Percentiles rank a stretch among this genome's conserved stretches.
These are phyloP conservation scores for Drosophila busckii DNA, from an alignment of 1,140 invertebrate genomes.

Conservation along the genomic window DNA sequence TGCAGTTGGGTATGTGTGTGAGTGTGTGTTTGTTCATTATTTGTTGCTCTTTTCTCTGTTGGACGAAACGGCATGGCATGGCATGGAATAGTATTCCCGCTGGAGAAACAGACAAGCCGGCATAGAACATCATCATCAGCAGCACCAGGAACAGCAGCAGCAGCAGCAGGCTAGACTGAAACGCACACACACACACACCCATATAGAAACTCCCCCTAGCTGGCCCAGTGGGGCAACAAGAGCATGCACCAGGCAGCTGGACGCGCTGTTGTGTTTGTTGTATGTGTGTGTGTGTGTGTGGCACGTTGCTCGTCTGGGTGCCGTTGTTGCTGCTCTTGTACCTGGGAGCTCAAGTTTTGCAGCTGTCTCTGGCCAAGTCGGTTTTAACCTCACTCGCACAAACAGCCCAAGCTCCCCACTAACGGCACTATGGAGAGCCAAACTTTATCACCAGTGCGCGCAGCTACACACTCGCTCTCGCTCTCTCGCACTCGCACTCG, in stretches of 20 bases:
- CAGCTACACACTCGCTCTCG: conserved; percentile 18
- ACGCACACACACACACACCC: neutral
- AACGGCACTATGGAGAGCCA: conserved; percentile 70
- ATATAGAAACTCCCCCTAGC: too few species aligned
- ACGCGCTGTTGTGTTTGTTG: too few species aligned
- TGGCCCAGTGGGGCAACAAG: too few species aligned
- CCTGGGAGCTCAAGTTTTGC: conserved; percentile 59
- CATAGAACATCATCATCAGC: conserved; percentile 74
- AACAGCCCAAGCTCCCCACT: conserved; percentile 41
- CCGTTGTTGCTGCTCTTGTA: conserved; percentile 43
- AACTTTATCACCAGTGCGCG: conserved; percentile 69
- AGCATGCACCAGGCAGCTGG: conserved; percentile 26
- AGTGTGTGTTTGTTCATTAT: conserved; percentile 63
- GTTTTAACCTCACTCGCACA: conserved; percentile 59
- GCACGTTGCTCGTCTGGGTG: conserved; percentile 55
- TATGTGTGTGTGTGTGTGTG: too few species aligned
- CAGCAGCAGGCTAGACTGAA: conserved; percentile 26
- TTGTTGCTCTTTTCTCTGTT: conserved; percentile 70
- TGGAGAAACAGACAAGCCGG: conserved; percentile 56
- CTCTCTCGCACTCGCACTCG: neutral
- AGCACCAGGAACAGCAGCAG: conserved; percentile 27
- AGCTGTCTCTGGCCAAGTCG: conserved; percentile 37
- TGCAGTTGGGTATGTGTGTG: conserved; percentile 13
- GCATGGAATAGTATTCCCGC: conserved; percentile 48
- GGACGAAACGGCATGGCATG: conserved; percentile 23